phyloP scores from a whole-genome alignment of 1,140 invertebrate species.

The Calycopis cecrops region DNA sequence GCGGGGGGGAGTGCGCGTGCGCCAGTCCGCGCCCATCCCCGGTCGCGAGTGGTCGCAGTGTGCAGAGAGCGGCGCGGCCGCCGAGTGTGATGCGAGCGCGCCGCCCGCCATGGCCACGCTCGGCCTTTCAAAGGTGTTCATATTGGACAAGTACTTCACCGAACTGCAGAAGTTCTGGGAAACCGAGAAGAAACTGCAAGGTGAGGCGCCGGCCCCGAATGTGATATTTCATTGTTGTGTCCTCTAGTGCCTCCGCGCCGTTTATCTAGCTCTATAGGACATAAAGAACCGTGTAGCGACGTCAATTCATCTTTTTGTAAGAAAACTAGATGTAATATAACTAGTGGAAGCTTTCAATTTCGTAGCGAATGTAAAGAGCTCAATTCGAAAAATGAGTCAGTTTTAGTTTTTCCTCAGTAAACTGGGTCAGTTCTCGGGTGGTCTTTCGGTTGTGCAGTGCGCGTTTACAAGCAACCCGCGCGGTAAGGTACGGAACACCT shows the following conservation, averaged over 20 bases:
- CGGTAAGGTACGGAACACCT: slow-evolving; percentile 8
- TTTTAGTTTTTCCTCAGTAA: no score
- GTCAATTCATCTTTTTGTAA: no score
- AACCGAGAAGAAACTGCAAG: slow-evolving; percentile 96
- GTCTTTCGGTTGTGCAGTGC: neutral
- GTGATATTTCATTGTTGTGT: no score
- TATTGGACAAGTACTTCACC: slow-evolving; percentile 97
- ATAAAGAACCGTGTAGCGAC: no score
- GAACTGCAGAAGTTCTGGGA: slow-evolving; percentile 98
- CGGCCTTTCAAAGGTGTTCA: slow-evolving; percentile 96
- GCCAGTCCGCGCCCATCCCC: slow-evolving; percentile 38
- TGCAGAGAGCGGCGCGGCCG: slow-evolving; percentile 54
- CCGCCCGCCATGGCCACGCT: slow-evolving; percentile 87
- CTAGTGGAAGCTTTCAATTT: neutral
- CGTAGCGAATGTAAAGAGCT: neutral
- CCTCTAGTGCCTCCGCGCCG: no score
- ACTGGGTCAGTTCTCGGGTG: neutral
- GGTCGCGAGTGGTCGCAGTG: slow-evolving; percentile 49
- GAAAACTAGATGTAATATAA: no score
- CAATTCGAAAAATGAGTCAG: no score
- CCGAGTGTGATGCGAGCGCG: slow-evolving; percentile 60
- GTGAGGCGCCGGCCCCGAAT: slow-evolving; percentile 75
- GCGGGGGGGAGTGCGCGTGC: slow-evolving; percentile 17
- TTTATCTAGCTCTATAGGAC: no score
- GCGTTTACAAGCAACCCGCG: neutral